Conservation (phyloP, 2,113 vertebrate species). For the Psilopsiagon aurifrons region DNA sequence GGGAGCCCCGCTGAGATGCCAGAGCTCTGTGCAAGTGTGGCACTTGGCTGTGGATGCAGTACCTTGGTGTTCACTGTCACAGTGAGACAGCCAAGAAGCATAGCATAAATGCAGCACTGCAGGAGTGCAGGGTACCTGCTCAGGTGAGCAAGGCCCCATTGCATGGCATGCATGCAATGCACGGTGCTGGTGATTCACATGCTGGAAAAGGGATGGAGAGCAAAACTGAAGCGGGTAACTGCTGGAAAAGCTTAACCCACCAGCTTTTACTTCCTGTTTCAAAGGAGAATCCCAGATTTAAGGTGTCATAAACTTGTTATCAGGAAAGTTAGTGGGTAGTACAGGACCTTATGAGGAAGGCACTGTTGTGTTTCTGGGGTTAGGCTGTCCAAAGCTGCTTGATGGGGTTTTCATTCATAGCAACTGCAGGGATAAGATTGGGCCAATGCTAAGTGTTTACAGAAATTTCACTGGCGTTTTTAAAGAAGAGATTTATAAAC, state of each 20-base stretch:
- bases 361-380: background rate
- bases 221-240: background rate
- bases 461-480: background rate
- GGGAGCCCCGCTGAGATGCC: background rate
- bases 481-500: background rate
- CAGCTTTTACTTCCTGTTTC: background rate
- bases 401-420: background rate
- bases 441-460: background rate
- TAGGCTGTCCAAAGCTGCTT: background rate
- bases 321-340: background rate
- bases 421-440: background rate
- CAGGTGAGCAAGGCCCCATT: background rate
- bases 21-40: background rate
- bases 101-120: background rate
- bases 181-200: background rate
- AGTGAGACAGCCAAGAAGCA: background rate
- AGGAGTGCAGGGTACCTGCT: background rate
- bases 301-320: background rate
- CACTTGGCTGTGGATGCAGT: background rate
- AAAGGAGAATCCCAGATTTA: background rate
- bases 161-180: fast-evolving
- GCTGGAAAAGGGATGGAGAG: background rate
- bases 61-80: background rate
- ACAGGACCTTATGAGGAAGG: background rate
- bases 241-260: background rate